Percentiles rank a stretch among this genome's conserved stretches.
These are phyloP conservation scores for Uropsilus gracilis DNA, from an alignment of 2,113 vertebrate genomes.

Conservation along the genomic window DNA sequence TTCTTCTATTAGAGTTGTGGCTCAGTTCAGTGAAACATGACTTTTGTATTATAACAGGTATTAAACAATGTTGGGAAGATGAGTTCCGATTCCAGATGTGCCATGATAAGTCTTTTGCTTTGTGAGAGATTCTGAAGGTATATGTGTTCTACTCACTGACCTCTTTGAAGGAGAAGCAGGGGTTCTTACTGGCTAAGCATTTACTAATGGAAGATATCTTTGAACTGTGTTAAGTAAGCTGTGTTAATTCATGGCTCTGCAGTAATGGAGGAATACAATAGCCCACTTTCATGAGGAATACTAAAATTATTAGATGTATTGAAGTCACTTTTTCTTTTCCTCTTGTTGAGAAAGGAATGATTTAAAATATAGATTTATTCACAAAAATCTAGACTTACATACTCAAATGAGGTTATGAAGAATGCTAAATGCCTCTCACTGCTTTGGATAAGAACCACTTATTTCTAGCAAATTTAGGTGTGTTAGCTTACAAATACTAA, in stretches of 20 bases:
- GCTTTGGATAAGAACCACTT: neutral
- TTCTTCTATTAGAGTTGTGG: neutral
- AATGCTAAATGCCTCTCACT: neutral
- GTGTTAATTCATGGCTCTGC: neutral
- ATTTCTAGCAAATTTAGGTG: conserved; percentile 1
- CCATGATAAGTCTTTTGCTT: neutral
- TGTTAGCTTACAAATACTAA: conserved; percentile 1
- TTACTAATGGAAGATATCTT: neutral
- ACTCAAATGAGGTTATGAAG: neutral
- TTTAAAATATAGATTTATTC: neutral
- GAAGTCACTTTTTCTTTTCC: conserved; percentile 17
- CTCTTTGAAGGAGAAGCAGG: neutral
- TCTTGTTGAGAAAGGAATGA: neutral
- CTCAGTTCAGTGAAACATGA: neutral
- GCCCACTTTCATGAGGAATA: neutral
- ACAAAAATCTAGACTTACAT: neutral
- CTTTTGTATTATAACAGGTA: neutral
- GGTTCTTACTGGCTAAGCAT: conserved; percentile 9
- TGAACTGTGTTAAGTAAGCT: neutral
- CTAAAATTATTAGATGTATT: neutral
- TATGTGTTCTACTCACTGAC: neutral
- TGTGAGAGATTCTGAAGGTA: neutral
- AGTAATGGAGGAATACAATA: neutral
- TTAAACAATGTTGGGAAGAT: neutral
- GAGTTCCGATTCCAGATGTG: neutral